These are phyloP conservation scores for Tiliacea citrago DNA, from an alignment of 2,888 invertebrate species.

Conservation along the genomic window DNA sequence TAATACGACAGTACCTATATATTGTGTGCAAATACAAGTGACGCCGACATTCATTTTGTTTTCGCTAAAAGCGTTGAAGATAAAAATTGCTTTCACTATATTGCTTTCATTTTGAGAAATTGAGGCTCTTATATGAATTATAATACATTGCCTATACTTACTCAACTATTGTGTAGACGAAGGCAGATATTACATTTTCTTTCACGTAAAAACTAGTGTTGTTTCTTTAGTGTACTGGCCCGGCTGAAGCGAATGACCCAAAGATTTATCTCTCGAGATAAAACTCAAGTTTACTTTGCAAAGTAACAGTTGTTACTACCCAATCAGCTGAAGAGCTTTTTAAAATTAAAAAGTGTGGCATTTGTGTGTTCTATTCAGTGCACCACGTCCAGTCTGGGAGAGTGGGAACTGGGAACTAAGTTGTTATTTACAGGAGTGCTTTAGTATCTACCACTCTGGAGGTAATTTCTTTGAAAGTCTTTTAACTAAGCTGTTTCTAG, in stretches of 20 bases:
- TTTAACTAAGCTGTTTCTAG: slow-evolving; percentile 59
- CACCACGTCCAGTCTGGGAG: slow-evolving; percentile 69
- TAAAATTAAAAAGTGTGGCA: slow-evolving; percentile 83
- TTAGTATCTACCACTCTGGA: slow-evolving; percentile 69
- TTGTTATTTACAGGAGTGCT: slow-evolving; percentile 79
- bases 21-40: slow-evolving; percentile 32
- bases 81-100: slow-evolving; percentile 45
- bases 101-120: slow-evolving; percentile 60
- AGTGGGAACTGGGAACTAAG: slow-evolving; percentile 68
- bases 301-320: slow-evolving; percentile 67
- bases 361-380: slow-evolving; percentile 74
- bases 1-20: slow-evolving; percentile 6
- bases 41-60: slow-evolving; percentile 30
- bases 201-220: slow-evolving; percentile 45
- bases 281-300: slow-evolving; percentile 73
- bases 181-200: slow-evolving; percentile 33
- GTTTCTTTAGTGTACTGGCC: slow-evolving; percentile 37
- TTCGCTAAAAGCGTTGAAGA: slow-evolving; percentile 33
- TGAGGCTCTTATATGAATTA: slow-evolving; percentile 27
- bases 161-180: slow-evolving; percentile 22
- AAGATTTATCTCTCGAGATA: slow-evolving; percentile 72
- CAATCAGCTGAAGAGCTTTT: slow-evolving; percentile 83
- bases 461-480: slow-evolving; percentile 75
- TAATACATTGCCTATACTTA: slow-evolving; percentile 20
- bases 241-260: slow-evolving; percentile 67